Conservation (phyloP, 2,113 vertebrate species). For the Equus quagga region DNA sequence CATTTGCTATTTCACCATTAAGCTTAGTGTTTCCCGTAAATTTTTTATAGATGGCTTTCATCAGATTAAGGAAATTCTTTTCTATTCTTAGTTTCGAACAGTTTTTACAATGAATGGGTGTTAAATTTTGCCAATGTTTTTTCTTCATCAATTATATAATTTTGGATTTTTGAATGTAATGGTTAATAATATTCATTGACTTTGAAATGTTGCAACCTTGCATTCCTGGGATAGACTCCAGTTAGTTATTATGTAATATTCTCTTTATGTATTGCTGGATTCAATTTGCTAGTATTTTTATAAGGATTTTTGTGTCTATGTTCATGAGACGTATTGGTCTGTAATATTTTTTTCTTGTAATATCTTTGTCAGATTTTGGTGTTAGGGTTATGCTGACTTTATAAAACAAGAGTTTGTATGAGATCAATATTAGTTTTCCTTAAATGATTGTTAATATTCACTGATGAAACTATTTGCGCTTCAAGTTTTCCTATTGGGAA, state of each 20-base stretch:
- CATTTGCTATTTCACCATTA: not conserved
- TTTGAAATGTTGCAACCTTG: not conserved
- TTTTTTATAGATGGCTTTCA: not conserved
- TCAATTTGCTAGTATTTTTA: not conserved
- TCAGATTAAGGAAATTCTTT: not conserved
- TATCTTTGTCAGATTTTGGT: not conserved
- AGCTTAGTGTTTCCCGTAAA: not conserved
- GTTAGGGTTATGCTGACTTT: not conserved
- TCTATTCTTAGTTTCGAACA: not conserved
- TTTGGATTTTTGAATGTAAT: not conserved
- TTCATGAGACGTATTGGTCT: not conserved
- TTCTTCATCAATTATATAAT: not conserved
- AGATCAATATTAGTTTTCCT: not conserved
- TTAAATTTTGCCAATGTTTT: not conserved
- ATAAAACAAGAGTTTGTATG: not conserved
- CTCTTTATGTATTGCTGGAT: not conserved
- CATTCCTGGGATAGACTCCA: not conserved
- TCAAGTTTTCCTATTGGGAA: not conserved
- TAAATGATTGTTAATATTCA: not conserved
- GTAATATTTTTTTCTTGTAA: not conserved
- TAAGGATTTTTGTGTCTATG: not conserved
- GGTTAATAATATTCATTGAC: not conserved
- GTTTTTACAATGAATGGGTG: not conserved
- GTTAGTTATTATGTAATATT: not conserved
- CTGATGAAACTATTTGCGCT: not conserved